A percentile compares a stretch with the other conserved stretches of the same genome.
phyloP scores from a whole-genome alignment of 2,113 vertebrate species.

The Periophthalmus modestus region DNA sequence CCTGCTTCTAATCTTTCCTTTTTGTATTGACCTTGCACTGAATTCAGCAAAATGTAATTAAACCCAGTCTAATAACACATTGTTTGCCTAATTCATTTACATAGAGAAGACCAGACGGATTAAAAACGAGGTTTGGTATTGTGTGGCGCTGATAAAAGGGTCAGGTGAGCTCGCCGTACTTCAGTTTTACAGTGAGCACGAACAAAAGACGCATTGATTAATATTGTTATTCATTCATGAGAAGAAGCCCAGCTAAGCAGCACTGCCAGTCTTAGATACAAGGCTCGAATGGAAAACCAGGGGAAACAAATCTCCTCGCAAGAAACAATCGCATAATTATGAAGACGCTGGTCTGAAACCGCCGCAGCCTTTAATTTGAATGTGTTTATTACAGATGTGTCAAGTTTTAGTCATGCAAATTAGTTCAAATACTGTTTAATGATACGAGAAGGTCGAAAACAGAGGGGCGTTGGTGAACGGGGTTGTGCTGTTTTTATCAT shows the following conservation, averaged over 20 bases:
- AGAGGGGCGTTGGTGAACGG: too few relatives aligned
- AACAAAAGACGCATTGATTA: slow-evolving; percentile 57
- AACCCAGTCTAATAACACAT: slow-evolving; percentile 12
- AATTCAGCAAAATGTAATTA: slow-evolving; percentile 13
- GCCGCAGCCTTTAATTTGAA: slow-evolving; percentile 38
- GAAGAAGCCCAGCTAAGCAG: slow-evolving; percentile 41
- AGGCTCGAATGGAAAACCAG: slow-evolving; percentile 53
- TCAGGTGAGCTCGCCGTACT: slow-evolving; percentile 48
- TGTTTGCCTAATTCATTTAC: slow-evolving; percentile 15
- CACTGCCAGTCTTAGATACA: slow-evolving; percentile 58
- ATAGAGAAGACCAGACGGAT: slow-evolving; percentile 14
- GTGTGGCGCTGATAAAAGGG: slow-evolving; percentile 40
- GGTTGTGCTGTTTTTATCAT: too few relatives aligned
- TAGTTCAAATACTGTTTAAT: neutral
- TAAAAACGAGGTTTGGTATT: slow-evolving; percentile 28
- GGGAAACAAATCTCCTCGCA: slow-evolving; percentile 27
- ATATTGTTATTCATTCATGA: slow-evolving; percentile 66
- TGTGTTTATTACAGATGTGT: slow-evolving; percentile 17
- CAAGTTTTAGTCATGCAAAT: slow-evolving; percentile 32
- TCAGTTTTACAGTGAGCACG: slow-evolving; percentile 20
- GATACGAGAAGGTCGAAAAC: neutral
- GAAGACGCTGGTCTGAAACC: slow-evolving; percentile 20
- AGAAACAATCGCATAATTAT: slow-evolving; percentile 55
- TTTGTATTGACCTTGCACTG: neutral
- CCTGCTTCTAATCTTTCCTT: neutral